Base-by-base conservation (phyloP, 2,797 vertebrate genomes). In the Oophaga sylvatica region DNA sequence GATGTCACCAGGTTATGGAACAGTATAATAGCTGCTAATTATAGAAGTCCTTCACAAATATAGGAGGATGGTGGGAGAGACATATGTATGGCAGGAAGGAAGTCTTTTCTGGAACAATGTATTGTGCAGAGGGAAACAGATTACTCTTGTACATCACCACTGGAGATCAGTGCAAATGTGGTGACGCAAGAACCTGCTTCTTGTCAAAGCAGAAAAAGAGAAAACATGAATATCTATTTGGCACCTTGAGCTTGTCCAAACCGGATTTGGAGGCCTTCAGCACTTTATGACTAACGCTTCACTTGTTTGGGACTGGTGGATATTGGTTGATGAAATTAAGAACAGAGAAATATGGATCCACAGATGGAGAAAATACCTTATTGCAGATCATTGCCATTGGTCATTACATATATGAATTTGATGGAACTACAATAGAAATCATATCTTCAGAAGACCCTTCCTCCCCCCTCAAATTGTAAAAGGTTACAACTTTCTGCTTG, bases 51-150 rank as follows among this genome's bases (percentile, higher is more conserved):
- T 26, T 59, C 85, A 73, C 16, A 81, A 73, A 62, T 62, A 41
- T 81, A 73, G 59, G 67, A 53, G 17, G 67, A 81, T 31, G 29
- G 68, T 31, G 31, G 57, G 60, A 85, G 26, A 59, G 17, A 68
- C 2, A 26, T 41, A 59, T 73, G 35, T 80, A 75, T 16, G 10
- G 79, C 16, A 76, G 86, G 86, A 87, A 87, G 86, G 79, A 87
- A 87, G 59, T 62, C 41, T 60, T 73, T 70, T 26, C 57, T 26
- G 22, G 31, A 26, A 84, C 83, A 76, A 84, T 84, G 57, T 12
- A 84, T 84, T 84, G 71, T 77, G n/a, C 48, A 26, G 35, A 62
- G 15, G 35, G 35, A 48, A 84, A 63, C 57, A 19, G 82, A 60
- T 63, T 35, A 63, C 29, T 48, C 48, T 11, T 2, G 48, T 71